Evolutionary conservation across 30 jellyfish, hydroid and myxozoan species (phyloP), one percentile per base, ranked within the genome.

Genomic region (Turritopsis dohrnii): DNA sequence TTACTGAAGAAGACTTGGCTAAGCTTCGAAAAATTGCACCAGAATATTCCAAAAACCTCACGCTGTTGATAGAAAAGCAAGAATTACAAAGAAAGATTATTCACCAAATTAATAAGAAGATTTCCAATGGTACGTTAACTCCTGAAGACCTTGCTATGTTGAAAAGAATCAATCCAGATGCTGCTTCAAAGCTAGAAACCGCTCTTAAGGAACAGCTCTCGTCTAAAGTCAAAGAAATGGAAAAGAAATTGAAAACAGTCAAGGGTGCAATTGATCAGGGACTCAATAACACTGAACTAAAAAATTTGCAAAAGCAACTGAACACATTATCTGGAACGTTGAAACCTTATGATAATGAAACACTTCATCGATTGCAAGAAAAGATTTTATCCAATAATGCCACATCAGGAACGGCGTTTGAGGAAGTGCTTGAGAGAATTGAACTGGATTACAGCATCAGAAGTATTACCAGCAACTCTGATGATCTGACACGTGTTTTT

Each of bases 161-260:
- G 31, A 89, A 83, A 28, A 82, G 75, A 52, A 52, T 88, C 21
- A 89, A 93, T 76, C 96, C 98, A 23, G 25, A 54, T 53, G 91
- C 92, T 72, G 98, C 98, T 21, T 80, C 53, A 52, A 83, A 86
- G 29, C 75, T 93, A 7, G 87, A 88, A 72, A 91, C 87, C 21
- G 96, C 96, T 5, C 85, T 93, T 80, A 93, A 93, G 73, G 95
- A 88, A 81, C 98, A 93, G 71, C 84, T 93, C 60, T 71, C 69
- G 25, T 65, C 71, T 83, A 88, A 88, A 79, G 90, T 93, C 25
- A 60, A 82, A 52, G 96, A 88, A 75, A 93, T 93, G 98, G 94
- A 93, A 72, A 73, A 81, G 52, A 93, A 93, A 79, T 65, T 93
- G 54, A 76, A 72, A 23, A 74, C 79, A 54, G 96, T 93, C 21